These are phyloP conservation scores for Steatornis caripensis DNA, from an alignment of 2,113 vertebrate genomes.

Conservation along the genomic window DNA sequence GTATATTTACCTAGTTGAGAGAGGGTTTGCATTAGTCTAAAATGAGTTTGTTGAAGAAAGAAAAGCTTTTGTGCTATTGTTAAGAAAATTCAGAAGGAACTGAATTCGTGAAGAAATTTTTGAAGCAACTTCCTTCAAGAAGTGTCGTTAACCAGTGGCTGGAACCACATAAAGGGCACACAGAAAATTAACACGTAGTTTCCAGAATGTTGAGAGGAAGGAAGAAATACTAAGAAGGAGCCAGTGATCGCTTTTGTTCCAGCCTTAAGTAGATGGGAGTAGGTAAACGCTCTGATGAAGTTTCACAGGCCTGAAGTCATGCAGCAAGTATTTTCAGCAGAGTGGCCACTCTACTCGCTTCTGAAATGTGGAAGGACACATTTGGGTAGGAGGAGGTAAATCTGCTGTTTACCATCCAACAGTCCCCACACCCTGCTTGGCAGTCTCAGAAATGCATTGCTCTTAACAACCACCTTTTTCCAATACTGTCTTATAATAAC, in stretches of 20 bases:
- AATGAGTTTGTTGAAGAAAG: not conserved
- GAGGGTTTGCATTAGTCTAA: not conserved
- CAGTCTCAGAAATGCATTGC: not conserved
- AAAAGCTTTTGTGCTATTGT: not conserved
- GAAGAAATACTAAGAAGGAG: not conserved
- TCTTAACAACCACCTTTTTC: slow-evolving; percentile 40
- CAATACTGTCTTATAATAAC: slow-evolving; percentile 28
- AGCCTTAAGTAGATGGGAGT: not conserved
- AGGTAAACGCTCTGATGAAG: not conserved
- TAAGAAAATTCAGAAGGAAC: not conserved
- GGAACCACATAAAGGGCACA: not conserved
- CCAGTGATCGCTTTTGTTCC: not conserved
- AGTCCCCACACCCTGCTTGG: not conserved
- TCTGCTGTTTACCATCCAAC: not conserved
- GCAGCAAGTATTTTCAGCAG: not conserved
- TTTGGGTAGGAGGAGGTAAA: not conserved
- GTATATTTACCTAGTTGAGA: not conserved
- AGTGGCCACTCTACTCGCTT: not conserved
- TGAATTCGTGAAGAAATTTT: not conserved
- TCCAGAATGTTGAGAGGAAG: not conserved
- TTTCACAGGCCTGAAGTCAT: not conserved
- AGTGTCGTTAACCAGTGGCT: not conserved
- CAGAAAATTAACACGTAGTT: not conserved
- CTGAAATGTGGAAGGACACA: not conserved
- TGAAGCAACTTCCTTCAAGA: not conserved